phyloP scores from a whole-genome alignment of 2,888 invertebrate genomes.

The Mactromeris polynyma region DNA sequence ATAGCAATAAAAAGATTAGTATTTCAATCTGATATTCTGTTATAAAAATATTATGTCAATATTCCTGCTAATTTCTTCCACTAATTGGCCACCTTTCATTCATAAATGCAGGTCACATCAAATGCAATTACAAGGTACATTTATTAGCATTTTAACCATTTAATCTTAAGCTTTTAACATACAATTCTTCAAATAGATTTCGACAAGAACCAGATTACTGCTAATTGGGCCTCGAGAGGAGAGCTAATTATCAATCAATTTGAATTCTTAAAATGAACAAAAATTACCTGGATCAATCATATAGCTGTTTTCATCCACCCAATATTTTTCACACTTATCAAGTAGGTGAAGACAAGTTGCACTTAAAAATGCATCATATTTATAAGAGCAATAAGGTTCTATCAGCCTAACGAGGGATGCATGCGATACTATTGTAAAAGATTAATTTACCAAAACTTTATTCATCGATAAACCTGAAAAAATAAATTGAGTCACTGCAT shows the following conservation, averaged over 20 bases:
- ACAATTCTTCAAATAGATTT: constrained; percentile 4
- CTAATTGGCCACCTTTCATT: not conserved
- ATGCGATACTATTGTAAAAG: too few relatives aligned
- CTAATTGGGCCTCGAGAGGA: not conserved
- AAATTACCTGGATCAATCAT: not conserved
- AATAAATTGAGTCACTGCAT: too few relatives aligned
- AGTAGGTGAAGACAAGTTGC: not conserved
- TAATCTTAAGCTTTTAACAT: not conserved
- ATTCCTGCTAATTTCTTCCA: not conserved
- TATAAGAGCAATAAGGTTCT: too few relatives aligned
- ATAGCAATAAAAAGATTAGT: not conserved
- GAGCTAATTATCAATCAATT: not conserved
- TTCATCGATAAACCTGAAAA: too few relatives aligned
- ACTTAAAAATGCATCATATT: not conserved
- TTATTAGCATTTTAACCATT: not conserved
- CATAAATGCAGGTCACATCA: not conserved
- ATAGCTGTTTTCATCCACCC: not conserved
- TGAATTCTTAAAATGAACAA: not conserved
- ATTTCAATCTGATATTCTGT: not conserved
- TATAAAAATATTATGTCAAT: not conserved
- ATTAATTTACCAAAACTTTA: too few relatives aligned
- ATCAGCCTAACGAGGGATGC: too few relatives aligned
- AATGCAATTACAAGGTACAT: not conserved
- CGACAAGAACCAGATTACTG: not conserved
- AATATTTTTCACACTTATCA: not conserved